Base-by-base conservation (phyloP, 37 sponge, comb jelly and placozoan species). In the Hexactinellida sp. region DNA sequence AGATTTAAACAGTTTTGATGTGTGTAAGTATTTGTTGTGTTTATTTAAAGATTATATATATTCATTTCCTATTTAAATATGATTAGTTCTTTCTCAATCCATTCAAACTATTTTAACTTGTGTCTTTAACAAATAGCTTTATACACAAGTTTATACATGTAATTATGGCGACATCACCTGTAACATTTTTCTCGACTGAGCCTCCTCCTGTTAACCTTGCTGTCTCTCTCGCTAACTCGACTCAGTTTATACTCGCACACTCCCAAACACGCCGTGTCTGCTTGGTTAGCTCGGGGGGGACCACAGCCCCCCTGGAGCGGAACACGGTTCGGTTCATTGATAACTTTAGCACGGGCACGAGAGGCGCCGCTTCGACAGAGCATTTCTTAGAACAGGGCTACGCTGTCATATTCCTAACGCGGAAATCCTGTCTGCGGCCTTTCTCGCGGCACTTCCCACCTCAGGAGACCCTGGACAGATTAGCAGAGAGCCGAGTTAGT, bases 251-350 rank as follows among this genome's bases (percentile, higher is more conserved):
- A 21, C 76, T 3, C 19, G 3, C 13, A 3, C 76, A 63, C 3
- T 10, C 5, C 5, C 3, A 63, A 63, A 52, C 3, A 21, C 76
- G 76, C 3, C 21, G 3, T 1, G 3, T 63, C 34, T 63, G 76
- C 9, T 30, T 89, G 23, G 83, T 86, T 39, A 82, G 82, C 92
- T 95, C 96, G 36, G 99, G 99, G 7, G 99, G 99, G 25, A 99
- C 99, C 34, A 91, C 91, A 37, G 99, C 93, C 3, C 99, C 99
- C 1, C 87, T 99, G 38, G 99, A 99, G 87, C 88, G 55, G 54
- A 92, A 94, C 86, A 99, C 99, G 36, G 99, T 99, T 0, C 90
- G 99, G 0, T 95, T 88, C 54, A 85, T 99, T 24, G 96, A 99
- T 47, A 99, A 99, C 88, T 95, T 99, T 84, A 99, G 99, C 63